Evolutionary conservation across 92 coral and sea anemone species (phyloP).

Genomic region (Parazoanthus atlanticus): DNA sequence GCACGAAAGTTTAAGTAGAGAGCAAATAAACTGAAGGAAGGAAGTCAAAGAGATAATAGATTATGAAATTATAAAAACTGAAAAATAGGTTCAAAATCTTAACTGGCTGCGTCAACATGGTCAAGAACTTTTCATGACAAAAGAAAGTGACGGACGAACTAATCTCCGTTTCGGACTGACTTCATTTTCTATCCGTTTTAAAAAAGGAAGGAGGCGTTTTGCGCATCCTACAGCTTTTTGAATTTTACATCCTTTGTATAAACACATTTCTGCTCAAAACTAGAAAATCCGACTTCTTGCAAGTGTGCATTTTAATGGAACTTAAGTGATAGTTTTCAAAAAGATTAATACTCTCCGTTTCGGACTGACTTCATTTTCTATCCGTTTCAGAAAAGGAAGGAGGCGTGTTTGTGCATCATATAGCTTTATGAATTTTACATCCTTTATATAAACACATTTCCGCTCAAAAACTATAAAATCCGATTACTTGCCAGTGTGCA

Average conservation of each 20-base stretch:
- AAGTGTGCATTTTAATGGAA: no score
- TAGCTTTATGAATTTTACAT: no score
- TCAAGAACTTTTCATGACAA: not conserved
- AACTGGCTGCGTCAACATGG: not conserved
- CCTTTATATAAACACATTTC: not conserved
- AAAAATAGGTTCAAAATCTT: not conserved
- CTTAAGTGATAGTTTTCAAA: no score
- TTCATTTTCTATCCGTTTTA: no score
- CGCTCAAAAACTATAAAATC: not conserved
- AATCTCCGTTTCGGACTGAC: not conserved
- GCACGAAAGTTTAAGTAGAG: not conserved
- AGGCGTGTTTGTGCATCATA: not conserved
- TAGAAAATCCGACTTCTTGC: no score
- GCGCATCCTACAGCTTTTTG: not conserved
- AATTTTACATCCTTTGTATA: not conserved
- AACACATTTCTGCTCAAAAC: no score
- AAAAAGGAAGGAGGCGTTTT: no score
- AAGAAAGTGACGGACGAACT: not conserved
- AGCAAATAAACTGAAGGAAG: not conserved
- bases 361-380: not conserved
- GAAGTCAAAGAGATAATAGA: not conserved
- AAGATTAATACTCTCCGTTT: no score
- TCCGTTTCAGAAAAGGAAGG: no score
- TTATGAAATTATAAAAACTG: no score
- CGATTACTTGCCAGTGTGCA: no score